Conservation (phyloP, 2,797 vertebrate genomes). For the Sparidentex hasta region DNA sequence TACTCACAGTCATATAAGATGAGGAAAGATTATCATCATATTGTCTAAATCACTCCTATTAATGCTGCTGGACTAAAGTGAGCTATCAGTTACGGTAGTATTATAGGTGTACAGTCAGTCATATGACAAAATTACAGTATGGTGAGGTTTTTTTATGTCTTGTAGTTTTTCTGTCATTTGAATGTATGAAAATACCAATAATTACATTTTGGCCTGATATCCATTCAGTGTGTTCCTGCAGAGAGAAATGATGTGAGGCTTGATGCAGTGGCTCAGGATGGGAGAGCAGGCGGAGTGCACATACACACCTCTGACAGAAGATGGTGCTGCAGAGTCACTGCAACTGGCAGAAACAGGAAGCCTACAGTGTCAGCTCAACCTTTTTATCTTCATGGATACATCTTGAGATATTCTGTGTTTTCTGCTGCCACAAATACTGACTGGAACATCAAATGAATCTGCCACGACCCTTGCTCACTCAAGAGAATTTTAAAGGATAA, state of each 20-base stretch:
- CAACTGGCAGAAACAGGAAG: background rate
- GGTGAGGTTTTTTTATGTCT: too few relatives aligned
- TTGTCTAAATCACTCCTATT: too few relatives aligned
- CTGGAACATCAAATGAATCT: background rate
- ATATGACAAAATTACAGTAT: too few relatives aligned
- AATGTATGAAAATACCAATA: too few relatives aligned
- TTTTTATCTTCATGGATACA: background rate
- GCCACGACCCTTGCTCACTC: background rate
- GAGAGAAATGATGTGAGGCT: background rate
- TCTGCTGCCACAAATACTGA: background rate
- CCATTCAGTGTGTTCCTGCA: background rate
- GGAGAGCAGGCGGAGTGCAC: background rate
- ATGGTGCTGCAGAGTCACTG: conserved; percentile 18
- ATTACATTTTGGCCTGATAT: background rate
- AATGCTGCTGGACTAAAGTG: too few relatives aligned
- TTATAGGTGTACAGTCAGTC: too few relatives aligned
- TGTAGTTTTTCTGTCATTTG: too few relatives aligned
- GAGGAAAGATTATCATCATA: too few relatives aligned
- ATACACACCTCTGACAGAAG: background rate
- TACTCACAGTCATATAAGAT: too few relatives aligned
- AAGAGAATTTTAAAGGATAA: background rate
- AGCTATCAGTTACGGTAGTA: too few relatives aligned
- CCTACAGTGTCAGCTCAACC: background rate
- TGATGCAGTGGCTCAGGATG: background rate
- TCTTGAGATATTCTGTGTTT: background rate